These are phyloP conservation scores for Drosophila mayri DNA, from an alignment of 1,140 invertebrate genomes.

Conservation along the genomic window DNA sequence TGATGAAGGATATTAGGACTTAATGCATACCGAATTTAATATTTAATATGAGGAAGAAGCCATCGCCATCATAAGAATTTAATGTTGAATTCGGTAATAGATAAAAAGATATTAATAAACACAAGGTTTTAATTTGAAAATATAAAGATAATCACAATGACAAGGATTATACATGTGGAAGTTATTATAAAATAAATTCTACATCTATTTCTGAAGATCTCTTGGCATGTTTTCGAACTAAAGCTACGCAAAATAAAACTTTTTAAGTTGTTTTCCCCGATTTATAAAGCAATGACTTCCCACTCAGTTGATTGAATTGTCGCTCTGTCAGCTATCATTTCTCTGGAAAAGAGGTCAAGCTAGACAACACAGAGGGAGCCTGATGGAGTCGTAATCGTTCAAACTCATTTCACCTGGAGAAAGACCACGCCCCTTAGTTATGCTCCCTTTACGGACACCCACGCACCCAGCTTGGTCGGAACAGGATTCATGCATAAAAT, in stretches of 20 bases:
- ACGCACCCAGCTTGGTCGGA: slow-evolving; percentile 1
- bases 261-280: not conserved
- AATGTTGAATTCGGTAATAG: not conserved
- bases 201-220: not conserved
- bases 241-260: not conserved
- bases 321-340: not conserved
- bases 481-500: slow-evolving; percentile 79
- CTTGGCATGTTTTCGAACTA: not conserved
- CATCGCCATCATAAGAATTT: not conserved
- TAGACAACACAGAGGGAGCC: slow-evolving; percentile 16
- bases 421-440: slow-evolving; percentile 58
- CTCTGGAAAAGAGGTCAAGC: slow-evolving; percentile 18
- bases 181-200: not conserved
- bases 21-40: too few species aligned
- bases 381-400: slow-evolving; percentile 31
- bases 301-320: slow-evolving; percentile 15
- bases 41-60: not conserved
- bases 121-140: not conserved
- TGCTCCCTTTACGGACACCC: slow-evolving; percentile 8
- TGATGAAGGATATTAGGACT: not conserved
- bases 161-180: too few species aligned
- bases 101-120: not conserved
- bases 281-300: not conserved
- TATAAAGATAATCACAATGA: not conserved
- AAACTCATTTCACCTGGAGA: slow-evolving; percentile 66